Conservation (phyloP, 2,888 invertebrate species). For the Pecten maximus region DNA sequence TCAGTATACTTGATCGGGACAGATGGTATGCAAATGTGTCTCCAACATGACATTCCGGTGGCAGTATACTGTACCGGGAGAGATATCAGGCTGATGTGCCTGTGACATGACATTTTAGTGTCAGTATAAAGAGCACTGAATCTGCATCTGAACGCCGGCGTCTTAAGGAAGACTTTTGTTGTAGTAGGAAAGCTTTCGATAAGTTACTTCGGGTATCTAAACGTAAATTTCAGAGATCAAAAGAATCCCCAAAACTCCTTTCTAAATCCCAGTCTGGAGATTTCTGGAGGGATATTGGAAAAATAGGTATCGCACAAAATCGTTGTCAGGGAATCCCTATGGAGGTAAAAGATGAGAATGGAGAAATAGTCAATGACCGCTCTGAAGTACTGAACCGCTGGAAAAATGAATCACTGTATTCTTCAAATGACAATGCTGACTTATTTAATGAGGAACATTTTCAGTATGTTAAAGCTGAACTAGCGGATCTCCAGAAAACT, state of each 20-base stretch:
- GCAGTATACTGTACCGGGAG: too few relatives aligned
- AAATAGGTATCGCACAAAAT: not conserved
- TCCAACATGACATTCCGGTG: too few relatives aligned
- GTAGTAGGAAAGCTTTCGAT: too few relatives aligned
- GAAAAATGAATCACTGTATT: constrained; percentile 1
- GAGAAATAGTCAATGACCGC: not conserved
- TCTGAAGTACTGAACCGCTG: not conserved
- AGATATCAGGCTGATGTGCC: too few relatives aligned
- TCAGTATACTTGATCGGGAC: too few relatives aligned
- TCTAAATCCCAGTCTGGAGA: not conserved
- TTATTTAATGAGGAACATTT: constrained; percentile 36
- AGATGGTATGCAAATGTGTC: too few relatives aligned
- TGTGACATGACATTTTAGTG: too few relatives aligned
- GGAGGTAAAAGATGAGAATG: not conserved
- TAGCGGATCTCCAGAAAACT: not conserved
- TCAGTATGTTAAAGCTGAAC: not conserved
- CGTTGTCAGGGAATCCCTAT: not conserved
- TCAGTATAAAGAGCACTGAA: too few relatives aligned
- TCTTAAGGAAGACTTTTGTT: too few relatives aligned
- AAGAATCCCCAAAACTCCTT: not conserved
- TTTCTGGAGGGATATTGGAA: not conserved
- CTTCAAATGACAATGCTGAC: not conserved
- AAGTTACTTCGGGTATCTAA: too few relatives aligned
- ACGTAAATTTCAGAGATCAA: not conserved
- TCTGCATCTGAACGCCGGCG: too few relatives aligned